Conservation (phyloP, 37 sponge, comb jelly and placozoan genomes). For the Bolinopsis microptera region DNA sequence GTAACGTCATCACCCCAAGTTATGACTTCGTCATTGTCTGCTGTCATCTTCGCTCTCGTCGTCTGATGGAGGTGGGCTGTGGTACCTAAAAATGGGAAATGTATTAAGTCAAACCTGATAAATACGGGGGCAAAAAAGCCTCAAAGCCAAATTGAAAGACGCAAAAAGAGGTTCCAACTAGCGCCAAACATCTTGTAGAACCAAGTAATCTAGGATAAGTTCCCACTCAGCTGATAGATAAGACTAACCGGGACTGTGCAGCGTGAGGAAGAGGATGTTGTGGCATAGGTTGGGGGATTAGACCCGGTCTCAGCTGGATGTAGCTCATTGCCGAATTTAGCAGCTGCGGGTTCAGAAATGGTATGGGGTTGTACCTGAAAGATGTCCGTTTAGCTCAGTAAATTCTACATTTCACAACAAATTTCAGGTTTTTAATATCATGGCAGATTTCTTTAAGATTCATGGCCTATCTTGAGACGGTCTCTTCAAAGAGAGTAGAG, state of each 20-base stretch:
- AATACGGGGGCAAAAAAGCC: too few relatives aligned
- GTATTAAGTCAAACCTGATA: not conserved
- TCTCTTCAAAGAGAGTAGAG: too few relatives aligned
- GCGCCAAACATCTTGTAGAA: too few relatives aligned
- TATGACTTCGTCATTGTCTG: constrained; percentile 24
- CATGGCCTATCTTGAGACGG: too few relatives aligned
- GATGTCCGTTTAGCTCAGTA: too few relatives aligned
- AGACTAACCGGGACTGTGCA: not conserved
- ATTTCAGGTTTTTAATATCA: too few relatives aligned
- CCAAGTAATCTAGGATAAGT: too few relatives aligned
- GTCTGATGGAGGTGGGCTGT: constrained; percentile 18
- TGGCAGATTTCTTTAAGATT: not conserved
- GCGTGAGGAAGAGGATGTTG: not conserved
- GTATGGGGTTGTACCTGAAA: constrained; percentile 11
- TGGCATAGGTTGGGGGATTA: constrained; percentile 10
- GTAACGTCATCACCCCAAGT: not conserved
- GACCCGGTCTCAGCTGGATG: not conserved
- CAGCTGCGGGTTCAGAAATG: constrained; percentile 10
- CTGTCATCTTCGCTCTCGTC: constrained; percentile 50
- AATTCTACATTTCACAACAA: too few relatives aligned
- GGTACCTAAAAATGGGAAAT: constrained; percentile 10
- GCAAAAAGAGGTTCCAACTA: too few relatives aligned
- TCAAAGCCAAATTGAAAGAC: too few relatives aligned
- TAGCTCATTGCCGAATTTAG: constrained; percentile 16
- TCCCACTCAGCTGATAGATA: too few relatives aligned